Evolutionary conservation across 2,797 vertebrate genomes (phyloP).

Genomic region (Melanotaenia nigrans): DNA sequence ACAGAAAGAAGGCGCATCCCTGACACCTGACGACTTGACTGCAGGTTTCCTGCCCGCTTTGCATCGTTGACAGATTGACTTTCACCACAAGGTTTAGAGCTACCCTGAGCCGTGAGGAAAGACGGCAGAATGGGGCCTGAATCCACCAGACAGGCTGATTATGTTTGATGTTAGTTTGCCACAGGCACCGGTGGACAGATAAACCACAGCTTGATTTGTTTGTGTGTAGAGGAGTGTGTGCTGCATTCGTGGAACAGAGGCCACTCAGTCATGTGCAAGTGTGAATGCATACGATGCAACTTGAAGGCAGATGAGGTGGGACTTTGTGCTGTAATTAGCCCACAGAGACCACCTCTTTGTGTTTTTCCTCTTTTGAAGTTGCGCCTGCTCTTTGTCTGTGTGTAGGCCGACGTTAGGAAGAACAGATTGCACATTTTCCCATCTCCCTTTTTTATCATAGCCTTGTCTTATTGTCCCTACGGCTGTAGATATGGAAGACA

Average conservation of each 20-base stretch:
- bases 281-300: constrained; percentile 63
- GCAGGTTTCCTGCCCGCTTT: constrained; percentile 31
- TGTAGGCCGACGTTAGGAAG: constrained; percentile 45
- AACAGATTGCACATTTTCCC: constrained; percentile 46
- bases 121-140: constrained; percentile 45
- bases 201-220: constrained; percentile 51
- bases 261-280: constrained; percentile 27
- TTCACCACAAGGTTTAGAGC: constrained; percentile 62
- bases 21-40: constrained; percentile 65
- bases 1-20: constrained; percentile 33
- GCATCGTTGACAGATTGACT: constrained; percentile 58
- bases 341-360: constrained; percentile 60
- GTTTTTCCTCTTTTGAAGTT: constrained; percentile 72
- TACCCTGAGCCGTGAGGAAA: constrained; percentile 60
- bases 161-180: constrained; percentile 62
- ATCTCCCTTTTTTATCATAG: constrained; percentile 38
- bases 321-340: constrained; percentile 78
- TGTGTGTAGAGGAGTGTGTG: constrained; percentile 21
- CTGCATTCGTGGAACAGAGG: constrained; percentile 28
- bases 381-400: constrained; percentile 45
- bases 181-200: constrained; percentile 46
- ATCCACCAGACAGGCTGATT: constrained; percentile 65
- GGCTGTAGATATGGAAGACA: constrained; percentile 63
- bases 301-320: constrained; percentile 66
- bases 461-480: constrained; percentile 64